phyloP scores from a whole-genome alignment of 2,113 vertebrate genomes.

The Oncorhynchus clarkii region DNA sequence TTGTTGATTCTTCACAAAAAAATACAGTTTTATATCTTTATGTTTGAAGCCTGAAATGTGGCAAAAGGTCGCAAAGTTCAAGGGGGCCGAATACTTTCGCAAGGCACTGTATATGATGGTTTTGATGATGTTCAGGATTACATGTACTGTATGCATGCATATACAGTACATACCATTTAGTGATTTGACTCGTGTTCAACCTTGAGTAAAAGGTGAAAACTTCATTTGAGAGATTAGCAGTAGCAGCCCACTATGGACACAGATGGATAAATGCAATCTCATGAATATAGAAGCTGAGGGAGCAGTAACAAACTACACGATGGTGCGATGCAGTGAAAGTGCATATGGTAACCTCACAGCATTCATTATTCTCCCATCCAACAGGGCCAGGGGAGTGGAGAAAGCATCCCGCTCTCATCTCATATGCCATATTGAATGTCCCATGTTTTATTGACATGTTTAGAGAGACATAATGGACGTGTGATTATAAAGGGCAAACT shows the following conservation, averaged over 20 bases:
- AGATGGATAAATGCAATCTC: constrained; percentile 30
- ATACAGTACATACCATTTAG: neutral
- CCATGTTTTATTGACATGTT: constrained; percentile 5
- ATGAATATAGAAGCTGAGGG: constrained; percentile 12
- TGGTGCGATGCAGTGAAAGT: constrained; percentile 37
- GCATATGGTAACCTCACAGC: constrained; percentile 11
- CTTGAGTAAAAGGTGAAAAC: constrained; percentile 27
- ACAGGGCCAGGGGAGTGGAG: neutral
- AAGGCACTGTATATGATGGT: too few species aligned
- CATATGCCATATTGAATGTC: constrained; percentile 9
- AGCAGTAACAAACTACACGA: constrained; percentile 40
- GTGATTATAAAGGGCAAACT: neutral
- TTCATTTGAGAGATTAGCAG: neutral
- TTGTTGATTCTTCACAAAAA: too few species aligned
- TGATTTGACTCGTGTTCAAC: constrained; percentile 9
- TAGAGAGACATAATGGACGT: neutral
- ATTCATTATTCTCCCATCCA: constrained; percentile 25
- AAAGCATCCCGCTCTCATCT: neutral
- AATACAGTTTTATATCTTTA: too few species aligned
- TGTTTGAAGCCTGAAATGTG: too few species aligned
- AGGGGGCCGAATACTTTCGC: too few species aligned
- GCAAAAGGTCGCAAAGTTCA: too few species aligned
- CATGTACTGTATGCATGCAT: neutral
- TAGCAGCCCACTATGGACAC: constrained; percentile 8
- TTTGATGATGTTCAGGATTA: neutral